A percentile compares a stretch with the other conserved stretches of the same genome.
These are phyloP conservation scores for Parelbella ahira DNA, from an alignment of 2,888 invertebrate genomes.

Conservation along the genomic window DNA sequence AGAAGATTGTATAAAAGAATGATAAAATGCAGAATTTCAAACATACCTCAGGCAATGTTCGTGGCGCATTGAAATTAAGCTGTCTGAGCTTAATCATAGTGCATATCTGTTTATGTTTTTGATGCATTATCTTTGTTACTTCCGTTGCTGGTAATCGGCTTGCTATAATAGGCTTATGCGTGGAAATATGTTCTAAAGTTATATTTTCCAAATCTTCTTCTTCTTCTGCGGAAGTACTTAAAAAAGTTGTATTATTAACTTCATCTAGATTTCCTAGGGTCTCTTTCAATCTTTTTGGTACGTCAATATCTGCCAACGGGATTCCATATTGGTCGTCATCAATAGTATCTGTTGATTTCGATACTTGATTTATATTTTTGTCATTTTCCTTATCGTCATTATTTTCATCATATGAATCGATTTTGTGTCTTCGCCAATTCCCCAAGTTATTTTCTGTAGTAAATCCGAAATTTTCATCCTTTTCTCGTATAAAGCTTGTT, in stretches of 20 bases:
- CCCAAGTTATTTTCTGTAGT: slow-evolving; percentile 11
- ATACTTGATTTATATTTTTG: slow-evolving; percentile 26
- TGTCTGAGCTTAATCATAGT: slow-evolving; percentile 51
- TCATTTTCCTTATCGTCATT: slow-evolving; percentile 40
- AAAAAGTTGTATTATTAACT: slow-evolving; percentile 27
- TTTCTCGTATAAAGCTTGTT: not conserved
- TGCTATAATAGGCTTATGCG: not conserved
- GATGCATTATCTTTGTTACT: slow-evolving; percentile 19
- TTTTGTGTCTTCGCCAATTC: slow-evolving; percentile 29
- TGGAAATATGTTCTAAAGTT: slow-evolving; percentile 9
- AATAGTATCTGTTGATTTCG: slow-evolving; percentile 16
- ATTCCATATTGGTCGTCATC: slow-evolving; percentile 16
- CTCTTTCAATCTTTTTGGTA: slow-evolving; percentile 12
- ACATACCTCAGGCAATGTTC: slow-evolving; percentile 60
- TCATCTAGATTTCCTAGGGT: slow-evolving; percentile 22
- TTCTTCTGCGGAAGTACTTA: too few species aligned
- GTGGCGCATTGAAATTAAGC: slow-evolving; percentile 55
- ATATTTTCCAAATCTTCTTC: slow-evolving; percentile 36
- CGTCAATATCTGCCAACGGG: not conserved
- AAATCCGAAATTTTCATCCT: slow-evolving; percentile 4
- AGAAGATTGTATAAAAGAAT: too few species aligned
- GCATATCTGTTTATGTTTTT: slow-evolving; percentile 37
- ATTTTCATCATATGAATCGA: slow-evolving; percentile 49
- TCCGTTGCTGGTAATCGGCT: slow-evolving; percentile 1
- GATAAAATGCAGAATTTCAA: too few species aligned